Evolutionary conservation across 2,113 vertebrate species (phyloP).

Genomic region (Scortum barcoo): DNA sequence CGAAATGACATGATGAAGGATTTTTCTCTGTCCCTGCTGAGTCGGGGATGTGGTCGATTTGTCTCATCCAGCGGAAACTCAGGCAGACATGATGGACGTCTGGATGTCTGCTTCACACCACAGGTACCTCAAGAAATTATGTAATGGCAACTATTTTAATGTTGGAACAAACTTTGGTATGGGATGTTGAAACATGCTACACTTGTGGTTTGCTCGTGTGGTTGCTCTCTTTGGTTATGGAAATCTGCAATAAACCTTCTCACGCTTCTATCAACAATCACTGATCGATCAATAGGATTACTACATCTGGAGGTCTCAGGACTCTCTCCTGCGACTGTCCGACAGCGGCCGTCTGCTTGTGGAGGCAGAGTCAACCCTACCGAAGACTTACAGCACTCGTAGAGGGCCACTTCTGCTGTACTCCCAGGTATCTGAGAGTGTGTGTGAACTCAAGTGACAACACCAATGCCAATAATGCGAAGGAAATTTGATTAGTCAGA

Average conservation of each 20-base stretch:
- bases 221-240: neutral
- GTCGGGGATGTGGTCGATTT: conserved; percentile 80
- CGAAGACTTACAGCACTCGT: conserved; percentile 89
- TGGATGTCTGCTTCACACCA: conserved; percentile 86
- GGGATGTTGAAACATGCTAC: neutral
- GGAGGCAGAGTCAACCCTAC: conserved; percentile 70
- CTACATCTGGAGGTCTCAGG: conserved; percentile 86
- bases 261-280: neutral
- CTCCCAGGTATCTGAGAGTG: conserved; percentile 70
- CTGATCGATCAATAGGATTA: conserved; percentile 81
- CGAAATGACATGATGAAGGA: conserved; percentile 73
- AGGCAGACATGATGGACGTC: conserved; percentile 76
- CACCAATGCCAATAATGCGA: neutral
- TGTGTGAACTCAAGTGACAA: neutral
- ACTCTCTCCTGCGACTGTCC: conserved; percentile 70
- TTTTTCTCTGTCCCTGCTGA: conserved; percentile 85
- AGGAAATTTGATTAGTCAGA: neutral
- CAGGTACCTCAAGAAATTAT: conserved; percentile 70
- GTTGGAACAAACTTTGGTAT: neutral
- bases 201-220: neutral
- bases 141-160: neutral
- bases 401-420: conserved; percentile 83
- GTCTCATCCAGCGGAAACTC: conserved; percentile 59
- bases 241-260: neutral
- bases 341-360: conserved; percentile 65